These are phyloP conservation scores for Sylvilagus floridanus DNA, from an alignment of 2,797 vertebrate genomes.

Conservation along the genomic window DNA sequence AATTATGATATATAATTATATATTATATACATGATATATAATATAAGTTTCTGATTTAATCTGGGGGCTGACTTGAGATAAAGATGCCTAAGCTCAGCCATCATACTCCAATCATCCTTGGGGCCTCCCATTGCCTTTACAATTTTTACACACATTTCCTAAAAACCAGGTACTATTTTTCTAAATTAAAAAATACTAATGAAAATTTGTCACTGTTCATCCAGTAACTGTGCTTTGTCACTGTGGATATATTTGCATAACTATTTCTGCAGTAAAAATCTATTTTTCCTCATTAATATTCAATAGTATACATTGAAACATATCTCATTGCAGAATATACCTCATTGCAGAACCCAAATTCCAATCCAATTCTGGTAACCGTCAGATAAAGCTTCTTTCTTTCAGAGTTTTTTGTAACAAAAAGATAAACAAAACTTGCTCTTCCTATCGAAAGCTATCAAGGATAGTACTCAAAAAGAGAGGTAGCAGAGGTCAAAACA, in stretches of 20 bases:
- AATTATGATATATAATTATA: neutral
- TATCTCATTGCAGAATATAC: neutral
- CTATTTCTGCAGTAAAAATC: neutral
- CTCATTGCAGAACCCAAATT: neutral
- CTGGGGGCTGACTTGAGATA: neutral
- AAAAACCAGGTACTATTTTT: neutral
- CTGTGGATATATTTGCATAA: neutral
- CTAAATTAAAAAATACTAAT: neutral
- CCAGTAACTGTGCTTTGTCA: neutral
- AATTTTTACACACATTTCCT: neutral
- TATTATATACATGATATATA: no score
- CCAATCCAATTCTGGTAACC: neutral
- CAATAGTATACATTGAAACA: neutral
- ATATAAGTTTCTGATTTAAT: neutral
- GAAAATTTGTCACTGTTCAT: neutral
- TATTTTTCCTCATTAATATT: conserved; percentile 20
- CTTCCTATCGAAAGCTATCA: neutral
- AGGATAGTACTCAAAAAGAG: neutral
- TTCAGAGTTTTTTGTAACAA: conserved; percentile 5
- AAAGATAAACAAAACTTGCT: conserved; percentile 17
- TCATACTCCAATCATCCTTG: neutral
- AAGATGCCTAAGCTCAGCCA: neutral
- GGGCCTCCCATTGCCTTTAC: neutral
- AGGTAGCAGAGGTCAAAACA: neutral
- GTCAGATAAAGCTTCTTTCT: neutral